Conservation (phyloP, 2,888 invertebrate genomes). For the Blera fallax region DNA sequence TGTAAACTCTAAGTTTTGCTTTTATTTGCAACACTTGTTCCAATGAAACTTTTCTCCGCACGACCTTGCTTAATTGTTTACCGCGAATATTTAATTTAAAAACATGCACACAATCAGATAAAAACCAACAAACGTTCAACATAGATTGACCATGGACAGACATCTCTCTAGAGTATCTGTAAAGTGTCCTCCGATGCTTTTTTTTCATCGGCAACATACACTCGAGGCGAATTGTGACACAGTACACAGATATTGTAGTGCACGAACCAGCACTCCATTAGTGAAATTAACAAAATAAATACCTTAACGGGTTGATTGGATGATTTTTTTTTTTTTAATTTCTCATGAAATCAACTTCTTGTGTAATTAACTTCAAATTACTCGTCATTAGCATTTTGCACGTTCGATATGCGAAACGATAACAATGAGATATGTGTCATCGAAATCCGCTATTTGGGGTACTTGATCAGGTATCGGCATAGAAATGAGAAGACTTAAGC, state of each 20-base stretch:
- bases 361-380: slow-evolving; percentile 29
- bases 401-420: background rate
- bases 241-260: background rate
- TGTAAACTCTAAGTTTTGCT: background rate
- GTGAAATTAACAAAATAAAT: slow-evolving; percentile 42
- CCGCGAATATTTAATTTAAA: background rate
- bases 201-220: background rate
- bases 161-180: slow-evolving; percentile 5
- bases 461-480: slow-evolving; percentile 6
- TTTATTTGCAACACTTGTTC: background rate
- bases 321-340: background rate
- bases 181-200: slow-evolving; percentile 4
- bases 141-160: slow-evolving; percentile 4
- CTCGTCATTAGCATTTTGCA: background rate
- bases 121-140: background rate
- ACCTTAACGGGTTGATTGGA: slow-evolving; percentile 7
- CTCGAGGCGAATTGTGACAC: slow-evolving; percentile 30
- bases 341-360: slow-evolving; percentile 6
- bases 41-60: background rate
- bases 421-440: background rate
- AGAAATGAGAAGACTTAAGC: background rate
- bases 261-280: slow-evolving; percentile 14
- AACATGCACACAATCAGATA: background rate
- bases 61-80: slow-evolving; percentile 19
- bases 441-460: slow-evolving; percentile 1